Evolutionary conservation across 2,888 invertebrate genomes (phyloP).

Genomic region (Erebia ligea): DNA sequence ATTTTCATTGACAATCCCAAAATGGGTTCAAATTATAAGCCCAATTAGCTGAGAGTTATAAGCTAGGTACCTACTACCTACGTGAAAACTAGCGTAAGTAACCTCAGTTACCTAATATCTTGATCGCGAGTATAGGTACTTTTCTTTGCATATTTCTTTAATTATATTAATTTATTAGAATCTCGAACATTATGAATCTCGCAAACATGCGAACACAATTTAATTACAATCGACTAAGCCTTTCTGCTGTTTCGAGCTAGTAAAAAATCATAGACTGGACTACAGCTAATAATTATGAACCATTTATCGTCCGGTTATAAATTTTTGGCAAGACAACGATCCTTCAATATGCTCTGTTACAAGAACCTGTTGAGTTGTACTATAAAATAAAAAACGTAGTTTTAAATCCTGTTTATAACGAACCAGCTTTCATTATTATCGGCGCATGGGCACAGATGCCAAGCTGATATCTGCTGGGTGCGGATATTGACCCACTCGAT

Average conservation of each 20-base stretch:
- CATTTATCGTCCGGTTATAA: slow-evolving; percentile 1
- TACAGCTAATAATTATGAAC: neutral
- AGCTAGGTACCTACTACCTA: too few species aligned
- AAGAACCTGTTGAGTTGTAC: slow-evolving; percentile 10
- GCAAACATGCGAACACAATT: neutral
- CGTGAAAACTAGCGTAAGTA: too few species aligned
- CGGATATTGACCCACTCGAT: slow-evolving; percentile 10
- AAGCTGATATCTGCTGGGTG: slow-evolving; percentile 11
- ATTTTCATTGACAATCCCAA: too few species aligned
- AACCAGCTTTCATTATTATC: slow-evolving; percentile 6
- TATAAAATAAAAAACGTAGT: neutral
- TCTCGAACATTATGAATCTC: neutral
- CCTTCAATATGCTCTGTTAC: slow-evolving; percentile 5
- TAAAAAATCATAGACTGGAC: neutral
- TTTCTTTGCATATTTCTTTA: too few species aligned
- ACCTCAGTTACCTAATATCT: too few species aligned
- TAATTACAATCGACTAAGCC: neutral
- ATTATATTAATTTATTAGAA: too few species aligned
- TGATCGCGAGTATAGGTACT: too few species aligned
- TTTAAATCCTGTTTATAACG: slow-evolving; percentile 6
- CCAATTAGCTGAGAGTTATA: too few species aligned
- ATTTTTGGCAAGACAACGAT: slow-evolving; percentile 11
- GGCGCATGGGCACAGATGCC: neutral
- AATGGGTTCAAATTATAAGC: too few species aligned
- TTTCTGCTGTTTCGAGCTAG: neutral